phyloP scores from a whole-genome alignment of 2,888 invertebrate genomes.

The Amiota minor region DNA sequence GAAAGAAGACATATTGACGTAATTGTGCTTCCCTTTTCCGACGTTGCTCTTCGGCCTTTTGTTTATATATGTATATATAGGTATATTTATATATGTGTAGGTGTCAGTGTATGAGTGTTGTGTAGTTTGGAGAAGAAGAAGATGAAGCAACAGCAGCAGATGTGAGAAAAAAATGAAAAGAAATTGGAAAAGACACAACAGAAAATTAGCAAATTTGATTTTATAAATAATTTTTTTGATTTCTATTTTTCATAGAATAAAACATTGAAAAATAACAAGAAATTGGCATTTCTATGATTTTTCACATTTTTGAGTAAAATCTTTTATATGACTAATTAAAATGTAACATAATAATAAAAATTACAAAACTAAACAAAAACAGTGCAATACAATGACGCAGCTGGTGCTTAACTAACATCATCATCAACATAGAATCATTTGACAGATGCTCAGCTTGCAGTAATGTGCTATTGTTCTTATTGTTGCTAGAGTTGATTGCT shows the following conservation, averaged over 20 bases:
- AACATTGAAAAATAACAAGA: too few relatives aligned
- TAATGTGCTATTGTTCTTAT: not conserved
- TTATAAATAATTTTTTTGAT: too few relatives aligned
- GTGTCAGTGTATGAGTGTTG: constrained; percentile 26
- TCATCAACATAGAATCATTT: too few relatives aligned
- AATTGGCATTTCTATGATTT: too few relatives aligned
- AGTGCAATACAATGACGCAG: constrained; percentile 15
- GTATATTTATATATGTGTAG: constrained; percentile 35
- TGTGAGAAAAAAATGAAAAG: not conserved
- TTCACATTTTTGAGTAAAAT: constrained; percentile 1
- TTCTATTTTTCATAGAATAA: too few relatives aligned
- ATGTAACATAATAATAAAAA: constrained; percentile 24
- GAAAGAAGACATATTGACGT: constrained; percentile 92
- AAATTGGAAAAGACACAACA: constrained; percentile 1
- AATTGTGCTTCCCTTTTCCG: constrained; percentile 82
- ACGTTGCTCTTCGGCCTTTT: constrained; percentile 80
- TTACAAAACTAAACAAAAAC: not conserved
- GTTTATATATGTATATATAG: constrained; percentile 25
- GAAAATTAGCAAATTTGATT: constrained; percentile 1
- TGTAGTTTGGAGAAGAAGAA: constrained; percentile 50
- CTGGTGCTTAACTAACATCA: not conserved
- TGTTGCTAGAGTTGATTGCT: constrained; percentile 25
- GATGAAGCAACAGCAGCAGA: constrained; percentile 42
- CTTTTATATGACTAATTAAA: constrained; percentile 5
- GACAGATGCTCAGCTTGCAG: constrained; percentile 14